A percentile compares a stretch with the other conserved stretches of the same genome.
Conservation (phyloP, 2,113 vertebrate species). For the Nibea coibor region DNA sequence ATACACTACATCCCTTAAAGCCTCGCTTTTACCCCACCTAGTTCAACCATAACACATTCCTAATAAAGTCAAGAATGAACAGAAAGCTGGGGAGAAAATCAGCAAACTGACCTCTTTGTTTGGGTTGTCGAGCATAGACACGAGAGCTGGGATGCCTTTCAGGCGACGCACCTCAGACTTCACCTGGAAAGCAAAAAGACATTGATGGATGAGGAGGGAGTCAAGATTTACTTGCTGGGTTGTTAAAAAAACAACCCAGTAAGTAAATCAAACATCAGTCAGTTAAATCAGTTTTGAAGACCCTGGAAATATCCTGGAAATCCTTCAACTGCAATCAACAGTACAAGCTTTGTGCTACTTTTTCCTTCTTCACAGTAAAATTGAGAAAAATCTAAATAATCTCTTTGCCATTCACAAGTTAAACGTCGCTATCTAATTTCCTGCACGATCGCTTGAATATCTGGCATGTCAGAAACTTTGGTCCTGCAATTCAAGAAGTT, state of each 20-base stretch:
- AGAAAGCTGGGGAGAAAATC: background rate
- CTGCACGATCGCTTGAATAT: background rate
- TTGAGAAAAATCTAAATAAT: background rate
- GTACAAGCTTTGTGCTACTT: background rate
- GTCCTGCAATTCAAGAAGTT: background rate
- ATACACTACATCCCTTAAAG: conserved; percentile 19
- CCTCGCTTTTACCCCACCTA: conserved; percentile 1
- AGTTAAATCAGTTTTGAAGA: background rate
- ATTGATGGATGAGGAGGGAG: background rate
- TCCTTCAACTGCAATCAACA: background rate
- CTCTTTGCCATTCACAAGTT: background rate
- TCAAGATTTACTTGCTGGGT: too few species aligned
- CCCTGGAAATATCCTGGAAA: background rate
- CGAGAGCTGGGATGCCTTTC: conserved; percentile 94
- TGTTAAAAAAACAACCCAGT: background rate
- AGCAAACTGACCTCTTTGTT: conserved; percentile 89
- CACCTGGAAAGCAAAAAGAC: conserved; percentile 77
- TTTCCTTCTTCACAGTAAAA: background rate
- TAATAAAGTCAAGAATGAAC: conserved; percentile 9
- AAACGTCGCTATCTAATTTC: too few species aligned
- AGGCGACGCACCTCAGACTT: conserved; percentile 94
- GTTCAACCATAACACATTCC: conserved; percentile 14
- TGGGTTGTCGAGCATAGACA: conserved; percentile 94
- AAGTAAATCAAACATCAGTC: background rate
- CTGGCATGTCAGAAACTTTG: background rate